Evolutionary conservation across 2,113 vertebrate species (phyloP).

Genomic region (Gymnogyps californianus): DNA sequence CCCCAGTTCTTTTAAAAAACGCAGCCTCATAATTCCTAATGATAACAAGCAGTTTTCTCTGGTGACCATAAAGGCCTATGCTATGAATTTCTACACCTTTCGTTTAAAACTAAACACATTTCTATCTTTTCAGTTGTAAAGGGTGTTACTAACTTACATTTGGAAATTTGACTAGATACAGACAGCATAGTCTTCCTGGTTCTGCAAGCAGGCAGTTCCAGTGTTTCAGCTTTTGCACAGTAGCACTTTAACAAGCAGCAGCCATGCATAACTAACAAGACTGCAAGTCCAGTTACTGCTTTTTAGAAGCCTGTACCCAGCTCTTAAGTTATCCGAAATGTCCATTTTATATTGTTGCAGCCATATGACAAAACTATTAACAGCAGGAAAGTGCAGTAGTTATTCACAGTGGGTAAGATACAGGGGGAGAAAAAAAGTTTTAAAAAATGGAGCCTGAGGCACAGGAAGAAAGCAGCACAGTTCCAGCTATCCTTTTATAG

Average conservation of each 20-base stretch:
- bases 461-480: background rate
- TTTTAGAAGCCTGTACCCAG: background rate
- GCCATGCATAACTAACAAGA: conserved; percentile 46
- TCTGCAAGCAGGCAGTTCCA: conserved; percentile 44
- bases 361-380: background rate
- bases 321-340: background rate
- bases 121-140: background rate
- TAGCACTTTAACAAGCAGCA: conserved; percentile 48
- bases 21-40: background rate
- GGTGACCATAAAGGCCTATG: background rate
- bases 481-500: conserved; percentile 46
- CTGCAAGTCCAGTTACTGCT: conserved; percentile 1
- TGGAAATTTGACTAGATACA: background rate
- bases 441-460: background rate
- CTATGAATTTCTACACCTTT: background rate
- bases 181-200: background rate
- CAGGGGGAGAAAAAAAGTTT: background rate
- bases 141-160: background rate
- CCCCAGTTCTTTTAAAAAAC: background rate
- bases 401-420: background rate
- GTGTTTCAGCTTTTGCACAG: conserved; percentile 31
- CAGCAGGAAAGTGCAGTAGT: background rate
- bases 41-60: background rate
- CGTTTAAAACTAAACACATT: background rate
- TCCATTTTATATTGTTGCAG: background rate